phyloP scores from a whole-genome alignment of 1,140 invertebrate species.

The Chrysomallon squamiferum region DNA sequence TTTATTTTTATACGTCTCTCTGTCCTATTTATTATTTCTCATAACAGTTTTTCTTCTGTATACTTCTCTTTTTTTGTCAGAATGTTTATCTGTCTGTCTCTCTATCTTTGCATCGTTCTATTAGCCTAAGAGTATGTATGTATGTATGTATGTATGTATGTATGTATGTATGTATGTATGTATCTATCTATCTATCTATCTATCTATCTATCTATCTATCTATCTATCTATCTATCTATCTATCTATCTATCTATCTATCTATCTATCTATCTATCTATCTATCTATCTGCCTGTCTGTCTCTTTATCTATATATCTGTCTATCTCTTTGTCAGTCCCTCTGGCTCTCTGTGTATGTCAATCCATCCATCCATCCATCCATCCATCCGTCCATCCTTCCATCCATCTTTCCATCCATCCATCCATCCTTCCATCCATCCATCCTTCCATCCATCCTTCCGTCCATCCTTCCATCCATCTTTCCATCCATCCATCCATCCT shows the following conservation, averaged over 20 bases:
- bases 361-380: too few species aligned
- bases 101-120: not conserved
- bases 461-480: too few species aligned
- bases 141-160: not conserved
- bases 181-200: slow-evolving; percentile 4
- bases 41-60: not conserved
- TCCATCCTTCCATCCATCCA: too few species aligned
- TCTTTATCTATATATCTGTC: too few species aligned
- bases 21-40: not conserved
- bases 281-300: too few species aligned
- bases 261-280: too few species aligned
- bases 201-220: slow-evolving; percentile 4
- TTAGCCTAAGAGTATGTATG: not conserved
- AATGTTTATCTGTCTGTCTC: not conserved
- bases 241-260: not conserved
- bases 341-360: too few species aligned
- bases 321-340: too few species aligned
- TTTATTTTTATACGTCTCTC: not conserved
- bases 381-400: too few species aligned
- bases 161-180: slow-evolving; percentile 3
- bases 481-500: too few species aligned
- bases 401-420: too few species aligned
- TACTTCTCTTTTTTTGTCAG: not conserved
- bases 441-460: too few species aligned
- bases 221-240: slow-evolving; percentile 2